Conservation (phyloP, 2,113 vertebrate genomes). For the Cebus imitator region DNA sequence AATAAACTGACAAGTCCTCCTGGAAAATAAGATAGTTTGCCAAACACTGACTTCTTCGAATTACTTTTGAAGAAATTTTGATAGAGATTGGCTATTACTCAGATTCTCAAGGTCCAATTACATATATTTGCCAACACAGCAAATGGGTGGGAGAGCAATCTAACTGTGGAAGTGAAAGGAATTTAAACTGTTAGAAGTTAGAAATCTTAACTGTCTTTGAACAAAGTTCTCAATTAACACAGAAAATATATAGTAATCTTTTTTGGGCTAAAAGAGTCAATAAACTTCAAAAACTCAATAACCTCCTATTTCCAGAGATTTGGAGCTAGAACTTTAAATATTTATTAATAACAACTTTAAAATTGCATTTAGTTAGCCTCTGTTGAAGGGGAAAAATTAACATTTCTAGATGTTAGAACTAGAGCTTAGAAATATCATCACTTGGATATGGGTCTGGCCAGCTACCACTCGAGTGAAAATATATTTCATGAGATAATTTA, state of each 20-base stretch:
- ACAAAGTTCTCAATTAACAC: background rate
- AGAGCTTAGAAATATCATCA: background rate
- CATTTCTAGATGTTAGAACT: background rate
- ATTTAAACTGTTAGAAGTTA: background rate
- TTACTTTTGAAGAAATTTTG: background rate
- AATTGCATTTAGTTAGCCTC: background rate
- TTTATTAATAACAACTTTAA: background rate
- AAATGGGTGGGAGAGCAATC: background rate
- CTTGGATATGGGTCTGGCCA: background rate
- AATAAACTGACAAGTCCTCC: background rate
- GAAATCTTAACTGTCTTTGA: background rate
- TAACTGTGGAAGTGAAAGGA: background rate
- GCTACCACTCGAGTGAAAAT: background rate
- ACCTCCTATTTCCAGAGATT: background rate
- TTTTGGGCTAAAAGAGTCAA: background rate
- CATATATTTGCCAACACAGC: background rate
- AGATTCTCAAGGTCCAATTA: background rate
- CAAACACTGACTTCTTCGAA: background rate
- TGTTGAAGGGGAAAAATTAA: background rate
- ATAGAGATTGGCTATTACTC: background rate
- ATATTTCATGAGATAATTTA: constrained; percentile 23
- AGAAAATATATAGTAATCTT: background rate
- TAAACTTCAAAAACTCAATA: background rate
- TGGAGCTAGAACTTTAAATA: background rate
- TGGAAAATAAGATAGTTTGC: background rate